A percentile compares a stretch with the other conserved stretches of the same genome.
These are phyloP conservation scores for Paramormyrops hopkinsi DNA, from an alignment of 2,797 vertebrate species.

Conservation along the genomic window DNA sequence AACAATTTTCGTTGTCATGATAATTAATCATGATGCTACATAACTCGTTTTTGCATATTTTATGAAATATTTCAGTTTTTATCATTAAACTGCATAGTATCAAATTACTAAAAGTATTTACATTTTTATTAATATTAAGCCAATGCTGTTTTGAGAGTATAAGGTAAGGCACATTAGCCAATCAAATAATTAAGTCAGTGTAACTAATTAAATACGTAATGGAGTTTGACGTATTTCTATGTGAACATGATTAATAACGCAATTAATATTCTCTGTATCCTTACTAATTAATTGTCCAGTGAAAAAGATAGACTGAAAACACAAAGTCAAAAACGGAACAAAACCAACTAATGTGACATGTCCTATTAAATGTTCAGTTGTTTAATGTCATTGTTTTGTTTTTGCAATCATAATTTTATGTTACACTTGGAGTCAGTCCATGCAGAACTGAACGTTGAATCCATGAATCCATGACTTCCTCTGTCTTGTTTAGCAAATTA, in stretches of 20 bases:
- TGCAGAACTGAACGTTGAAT: background rate
- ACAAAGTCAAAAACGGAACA: background rate
- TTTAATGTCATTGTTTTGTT: conserved; percentile 24
- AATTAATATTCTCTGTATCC: background rate
- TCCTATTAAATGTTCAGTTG: background rate
- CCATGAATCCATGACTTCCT: conserved; percentile 11
- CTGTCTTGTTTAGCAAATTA: conserved; percentile 24
- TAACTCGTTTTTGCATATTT: background rate
- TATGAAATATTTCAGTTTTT: background rate
- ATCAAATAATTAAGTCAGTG: conserved; percentile 4
- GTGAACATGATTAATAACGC: conserved; percentile 8
- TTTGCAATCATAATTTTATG: conserved; percentile 30
- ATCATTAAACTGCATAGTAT: background rate
- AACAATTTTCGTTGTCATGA: background rate
- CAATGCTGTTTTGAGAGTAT: background rate
- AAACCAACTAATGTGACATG: background rate
- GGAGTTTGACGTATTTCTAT: background rate
- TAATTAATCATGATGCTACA: background rate
- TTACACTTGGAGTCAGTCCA: background rate
- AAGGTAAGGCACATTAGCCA: background rate
- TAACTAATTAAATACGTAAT: conserved; percentile 5
- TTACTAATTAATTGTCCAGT: background rate
- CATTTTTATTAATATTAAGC: background rate
- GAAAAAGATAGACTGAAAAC: background rate
- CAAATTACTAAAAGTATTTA: background rate